Percentiles rank a stretch among this genome's conserved stretches.
These are phyloP conservation scores for Epizoanthus stellaris DNA, from an alignment of 92 coral and sea anemone species.

Conservation along the genomic window DNA sequence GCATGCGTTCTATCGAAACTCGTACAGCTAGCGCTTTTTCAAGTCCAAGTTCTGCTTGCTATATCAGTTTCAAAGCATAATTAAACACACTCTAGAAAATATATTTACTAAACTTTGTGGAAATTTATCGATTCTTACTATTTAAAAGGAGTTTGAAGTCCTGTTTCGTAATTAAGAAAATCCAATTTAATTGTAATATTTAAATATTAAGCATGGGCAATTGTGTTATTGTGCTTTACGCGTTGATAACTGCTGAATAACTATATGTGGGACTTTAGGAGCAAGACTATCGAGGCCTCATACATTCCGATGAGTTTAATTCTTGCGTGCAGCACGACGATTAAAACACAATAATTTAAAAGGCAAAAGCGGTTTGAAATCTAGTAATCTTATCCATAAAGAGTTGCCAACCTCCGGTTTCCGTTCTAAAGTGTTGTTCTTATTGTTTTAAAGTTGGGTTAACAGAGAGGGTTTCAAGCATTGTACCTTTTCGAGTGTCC, in stretches of 20 bases:
- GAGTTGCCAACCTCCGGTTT: slow-evolving; percentile 10
- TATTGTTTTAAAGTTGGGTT: slow-evolving; percentile 17
- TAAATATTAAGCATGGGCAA: too few species aligned
- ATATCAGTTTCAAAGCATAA: slow-evolving; percentile 9
- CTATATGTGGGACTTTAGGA: too few species aligned
- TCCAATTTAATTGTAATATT: neutral
- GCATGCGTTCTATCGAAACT: neutral
- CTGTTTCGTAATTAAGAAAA: neutral
- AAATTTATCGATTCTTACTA: neutral
- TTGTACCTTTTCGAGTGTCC: slow-evolving; percentile 26
- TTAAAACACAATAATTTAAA: neutral
- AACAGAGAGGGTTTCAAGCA: neutral
- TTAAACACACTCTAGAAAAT: slow-evolving; percentile 13
- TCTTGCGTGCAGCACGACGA: neutral
- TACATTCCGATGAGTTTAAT: slow-evolving; percentile 3
- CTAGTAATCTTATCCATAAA: neutral
- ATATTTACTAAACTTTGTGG: slow-evolving; percentile 7
- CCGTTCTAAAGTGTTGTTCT: slow-evolving; percentile 11
- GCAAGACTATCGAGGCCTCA: neutral
- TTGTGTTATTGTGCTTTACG: neutral
- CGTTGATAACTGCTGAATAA: neutral
- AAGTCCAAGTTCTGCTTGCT: neutral
- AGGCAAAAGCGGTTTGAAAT: neutral
- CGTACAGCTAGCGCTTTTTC: neutral
- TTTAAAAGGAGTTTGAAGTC: neutral